Evolutionary conservation across 2,113 vertebrate genomes (phyloP).

Genomic region (Cyprinodon brontotheroides): DNA sequence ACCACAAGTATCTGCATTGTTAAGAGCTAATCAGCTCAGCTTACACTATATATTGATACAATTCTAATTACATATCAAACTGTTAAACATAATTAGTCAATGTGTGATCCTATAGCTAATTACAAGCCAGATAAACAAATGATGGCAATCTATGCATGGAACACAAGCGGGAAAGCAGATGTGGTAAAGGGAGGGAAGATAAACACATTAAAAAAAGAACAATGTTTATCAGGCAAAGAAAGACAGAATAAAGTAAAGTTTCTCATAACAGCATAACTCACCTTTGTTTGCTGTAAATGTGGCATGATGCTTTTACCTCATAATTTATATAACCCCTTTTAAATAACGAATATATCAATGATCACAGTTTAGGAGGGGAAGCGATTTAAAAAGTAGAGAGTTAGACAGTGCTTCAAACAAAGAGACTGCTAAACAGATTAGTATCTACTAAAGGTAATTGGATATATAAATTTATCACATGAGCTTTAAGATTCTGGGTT

Average conservation of each 20-base stretch:
- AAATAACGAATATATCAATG: conserved; percentile 33
- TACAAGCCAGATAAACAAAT: conserved; percentile 73
- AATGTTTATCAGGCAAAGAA: conserved; percentile 11
- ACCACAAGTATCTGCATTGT: conserved; percentile 72
- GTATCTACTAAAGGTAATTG: conserved; percentile 9
- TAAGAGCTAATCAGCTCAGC: conserved; percentile 77
- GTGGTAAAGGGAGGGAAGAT: conserved; percentile 43
- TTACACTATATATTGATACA: conserved; percentile 73
- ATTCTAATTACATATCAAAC: conserved; percentile 80
- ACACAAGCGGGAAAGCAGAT: conserved; percentile 54
- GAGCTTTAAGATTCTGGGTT: conserved; percentile 15
- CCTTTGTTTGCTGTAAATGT: not conserved
- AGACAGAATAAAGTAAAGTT: not conserved
- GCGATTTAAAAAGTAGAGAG: conserved; percentile 35
- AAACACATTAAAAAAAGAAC: conserved; percentile 21
- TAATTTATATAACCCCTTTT: too few relatives aligned
- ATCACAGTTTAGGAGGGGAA: conserved; percentile 32
- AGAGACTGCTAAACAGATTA: conserved; percentile 10
- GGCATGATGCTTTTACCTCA: conserved; percentile 40
- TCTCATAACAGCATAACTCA: not conserved
- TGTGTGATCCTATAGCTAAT: conserved; percentile 78
- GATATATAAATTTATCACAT: conserved; percentile 27
- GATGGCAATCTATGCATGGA: conserved; percentile 55
- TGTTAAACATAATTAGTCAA: conserved; percentile 77
- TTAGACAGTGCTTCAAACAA: conserved; percentile 26